Conservation (phyloP, 1,140 invertebrate genomes). For the Plectrocnemia conspersa region DNA sequence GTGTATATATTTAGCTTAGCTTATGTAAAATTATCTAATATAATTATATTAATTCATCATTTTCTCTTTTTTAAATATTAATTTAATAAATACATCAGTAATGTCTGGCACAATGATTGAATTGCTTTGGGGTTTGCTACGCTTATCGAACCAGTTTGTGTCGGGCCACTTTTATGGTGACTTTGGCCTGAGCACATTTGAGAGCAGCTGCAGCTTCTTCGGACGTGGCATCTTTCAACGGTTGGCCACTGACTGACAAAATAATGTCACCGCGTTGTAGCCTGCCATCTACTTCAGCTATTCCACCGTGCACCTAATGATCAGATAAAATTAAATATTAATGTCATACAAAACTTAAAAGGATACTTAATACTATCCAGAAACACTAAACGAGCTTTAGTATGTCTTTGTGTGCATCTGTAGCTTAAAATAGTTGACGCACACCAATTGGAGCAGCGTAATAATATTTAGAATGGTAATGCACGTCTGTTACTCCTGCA, state of each 20-base stretch:
- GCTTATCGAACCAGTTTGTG: conserved; percentile 57
- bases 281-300: conserved; percentile 85
- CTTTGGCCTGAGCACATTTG: conserved; percentile 75
- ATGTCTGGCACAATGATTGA: conserved; percentile 9
- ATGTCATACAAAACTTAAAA: too few species aligned
- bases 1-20: not conserved
- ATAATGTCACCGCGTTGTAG: conserved; percentile 92
- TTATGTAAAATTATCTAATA: not conserved
- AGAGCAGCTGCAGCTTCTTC: conserved; percentile 85
- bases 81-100: not conserved
- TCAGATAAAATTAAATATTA: conserved; percentile 26
- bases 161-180: conserved; percentile 74
- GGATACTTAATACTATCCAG: too few species aligned
- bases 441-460: too few species aligned
- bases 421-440: too few species aligned
- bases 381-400: too few species aligned
- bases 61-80: not conserved
- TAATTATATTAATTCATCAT: not conserved
- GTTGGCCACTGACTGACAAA: conserved; percentile 82
- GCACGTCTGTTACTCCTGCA: too few species aligned
- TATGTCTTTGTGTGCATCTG: too few species aligned
- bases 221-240: conserved; percentile 74
- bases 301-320: conserved; percentile 76
- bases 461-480: too few species aligned
- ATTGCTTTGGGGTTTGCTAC: not conserved